Percentiles rank a stretch among this genome's conserved stretches.
phyloP scores from a whole-genome alignment of 2,113 vertebrate genomes.

The Callipepla californica region DNA sequence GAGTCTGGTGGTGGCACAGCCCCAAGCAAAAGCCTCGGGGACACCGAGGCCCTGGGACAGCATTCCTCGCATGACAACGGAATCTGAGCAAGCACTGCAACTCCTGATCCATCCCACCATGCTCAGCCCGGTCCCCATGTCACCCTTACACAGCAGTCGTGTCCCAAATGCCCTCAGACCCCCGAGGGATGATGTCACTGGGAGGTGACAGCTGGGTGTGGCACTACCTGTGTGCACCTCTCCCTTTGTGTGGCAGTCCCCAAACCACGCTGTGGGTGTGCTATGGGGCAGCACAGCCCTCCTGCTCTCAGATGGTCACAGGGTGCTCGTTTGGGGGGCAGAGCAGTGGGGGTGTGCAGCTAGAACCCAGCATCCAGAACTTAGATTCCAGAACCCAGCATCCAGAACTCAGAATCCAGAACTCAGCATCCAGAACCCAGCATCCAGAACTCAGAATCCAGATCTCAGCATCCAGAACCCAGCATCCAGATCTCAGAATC shows the following conservation, averaged over 20 bases:
- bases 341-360: accelerated
- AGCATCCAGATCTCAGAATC: too few species aligned
- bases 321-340: accelerated
- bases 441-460: too few species aligned
- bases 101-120: accelerated
- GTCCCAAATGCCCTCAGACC: accelerated
- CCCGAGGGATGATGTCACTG: background rate
- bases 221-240: background rate
- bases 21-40: background rate
- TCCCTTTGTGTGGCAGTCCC: accelerated
- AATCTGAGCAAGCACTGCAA: accelerated
- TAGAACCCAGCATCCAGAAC: accelerated
- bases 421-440: too few species aligned
- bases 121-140: accelerated
- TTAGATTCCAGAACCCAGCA: too few species aligned
- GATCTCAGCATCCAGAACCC: too few species aligned
- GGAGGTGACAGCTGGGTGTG: background rate
- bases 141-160: accelerated
- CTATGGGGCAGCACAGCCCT: background rate
- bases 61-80: accelerated
- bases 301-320: accelerated
- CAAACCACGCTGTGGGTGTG: accelerated
- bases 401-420: too few species aligned
- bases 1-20: background rate
- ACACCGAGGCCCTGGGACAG: background rate